These are phyloP conservation scores for Argynnis bischoffii DNA, from an alignment of 2,888 invertebrate genomes.

Conservation along the genomic window DNA sequence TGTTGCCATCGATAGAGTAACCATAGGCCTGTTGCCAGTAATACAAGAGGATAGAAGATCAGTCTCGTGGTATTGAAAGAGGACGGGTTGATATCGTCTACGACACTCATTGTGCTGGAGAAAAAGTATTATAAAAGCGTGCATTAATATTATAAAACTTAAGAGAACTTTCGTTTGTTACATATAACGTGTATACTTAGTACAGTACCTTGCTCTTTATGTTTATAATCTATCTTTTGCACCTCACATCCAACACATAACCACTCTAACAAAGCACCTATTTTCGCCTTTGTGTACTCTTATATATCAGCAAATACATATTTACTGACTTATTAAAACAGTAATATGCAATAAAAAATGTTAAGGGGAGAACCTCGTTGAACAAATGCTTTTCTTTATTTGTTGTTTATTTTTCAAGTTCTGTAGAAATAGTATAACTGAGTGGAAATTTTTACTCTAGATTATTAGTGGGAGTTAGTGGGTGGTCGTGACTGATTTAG, in stretches of 20 bases:
- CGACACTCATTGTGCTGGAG: conserved; percentile 51
- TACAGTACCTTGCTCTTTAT: conserved; percentile 7
- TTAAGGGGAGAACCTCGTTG: conserved; percentile 23
- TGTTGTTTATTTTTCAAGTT: no score
- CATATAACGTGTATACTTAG: no score
- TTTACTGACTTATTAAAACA: conserved; percentile 1
- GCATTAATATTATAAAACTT: not conserved
- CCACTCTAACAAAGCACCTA: conserved; percentile 10
- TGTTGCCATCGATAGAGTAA: conserved; percentile 74
- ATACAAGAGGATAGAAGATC: conserved; percentile 59
- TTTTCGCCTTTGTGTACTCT: not conserved
- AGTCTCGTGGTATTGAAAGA: conserved; percentile 46
- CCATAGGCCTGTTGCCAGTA: conserved; percentile 58
- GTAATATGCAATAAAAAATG: conserved; percentile 20
- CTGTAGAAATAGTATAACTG: no score
- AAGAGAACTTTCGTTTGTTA: no score
- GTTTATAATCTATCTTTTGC: conserved; percentile 3
- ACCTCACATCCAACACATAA: conserved; percentile 2
- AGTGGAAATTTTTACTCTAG: no score
- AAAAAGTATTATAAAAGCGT: conserved; percentile 10
- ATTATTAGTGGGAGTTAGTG: no score
- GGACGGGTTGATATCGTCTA: conserved; percentile 42
- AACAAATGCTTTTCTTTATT: not conserved
- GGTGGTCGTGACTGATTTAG: no score
- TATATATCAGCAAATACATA: conserved; percentile 5